Conservation (phyloP, 2,797 vertebrate genomes). For the Brachymystax lenok region DNA sequence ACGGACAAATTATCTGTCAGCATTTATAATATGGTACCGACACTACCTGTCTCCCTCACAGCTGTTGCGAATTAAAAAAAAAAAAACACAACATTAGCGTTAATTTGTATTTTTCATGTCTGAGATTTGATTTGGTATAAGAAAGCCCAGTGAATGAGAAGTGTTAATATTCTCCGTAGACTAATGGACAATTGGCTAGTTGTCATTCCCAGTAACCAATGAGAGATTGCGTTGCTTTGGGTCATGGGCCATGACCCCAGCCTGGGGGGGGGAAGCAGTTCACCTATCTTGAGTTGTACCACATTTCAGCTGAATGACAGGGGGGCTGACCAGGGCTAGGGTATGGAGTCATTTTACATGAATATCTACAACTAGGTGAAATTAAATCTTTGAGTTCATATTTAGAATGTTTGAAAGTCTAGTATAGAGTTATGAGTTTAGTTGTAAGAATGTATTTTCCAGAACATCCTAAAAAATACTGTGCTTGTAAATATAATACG, state of each 20-base stretch:
- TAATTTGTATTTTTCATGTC: neutral
- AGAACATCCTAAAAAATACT: neutral
- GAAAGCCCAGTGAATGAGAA: no score
- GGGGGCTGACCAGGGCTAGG: neutral
- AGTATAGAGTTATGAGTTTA: no score
- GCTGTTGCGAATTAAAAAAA: no score
- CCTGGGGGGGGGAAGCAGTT: neutral
- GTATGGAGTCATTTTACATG: neutral
- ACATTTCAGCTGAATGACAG: neutral
- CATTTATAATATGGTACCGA: no score
- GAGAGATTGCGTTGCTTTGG: neutral
- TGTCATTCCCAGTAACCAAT: neutral
- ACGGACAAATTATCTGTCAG: no score
- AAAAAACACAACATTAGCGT: slow-evolving; percentile 49
- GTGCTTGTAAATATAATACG: no score
- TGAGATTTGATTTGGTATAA: neutral
- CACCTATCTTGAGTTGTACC: neutral
- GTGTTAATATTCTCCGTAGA: no score
- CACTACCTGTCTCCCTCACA: no score
- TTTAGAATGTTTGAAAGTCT: no score
- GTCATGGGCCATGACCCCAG: neutral
- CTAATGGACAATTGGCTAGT: no score
- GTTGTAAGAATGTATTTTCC: neutral
- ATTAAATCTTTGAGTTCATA: no score
- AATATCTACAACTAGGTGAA: neutral